A percentile compares a stretch with the other conserved stretches of the same genome.
Conservation (phyloP, 2,888 invertebrate genomes). For the Acrocyrtus sp. region DNA sequence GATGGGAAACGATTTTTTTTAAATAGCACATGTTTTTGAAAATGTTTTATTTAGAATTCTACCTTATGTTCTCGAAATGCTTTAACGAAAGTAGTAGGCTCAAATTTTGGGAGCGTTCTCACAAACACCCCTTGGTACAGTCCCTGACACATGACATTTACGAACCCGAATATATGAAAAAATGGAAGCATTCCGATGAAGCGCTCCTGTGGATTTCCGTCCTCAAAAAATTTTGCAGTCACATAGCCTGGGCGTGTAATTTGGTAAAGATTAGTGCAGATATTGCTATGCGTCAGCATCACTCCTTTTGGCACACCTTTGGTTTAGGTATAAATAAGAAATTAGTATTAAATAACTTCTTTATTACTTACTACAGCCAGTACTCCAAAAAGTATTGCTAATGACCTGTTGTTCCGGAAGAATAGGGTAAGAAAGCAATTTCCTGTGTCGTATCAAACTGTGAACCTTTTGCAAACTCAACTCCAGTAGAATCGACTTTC, state of each 20-base stretch:
- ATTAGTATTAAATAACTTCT: no score
- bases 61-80: slow-evolving; percentile 72
- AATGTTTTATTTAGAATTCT: slow-evolving; percentile 15
- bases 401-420: background rate
- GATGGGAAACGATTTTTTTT: no score
- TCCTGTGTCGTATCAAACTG: background rate
- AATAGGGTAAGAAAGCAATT: background rate
- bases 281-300: slow-evolving; percentile 71
- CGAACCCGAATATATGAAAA: slow-evolving; percentile 83
- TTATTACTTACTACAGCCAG: no score
- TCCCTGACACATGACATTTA: slow-evolving; percentile 74
- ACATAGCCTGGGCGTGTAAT: slow-evolving; percentile 12
- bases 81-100: slow-evolving; percentile 77
- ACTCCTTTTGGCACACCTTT: slow-evolving; percentile 18
- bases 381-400: no score
- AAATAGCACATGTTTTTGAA: no score
- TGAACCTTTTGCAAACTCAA: slow-evolving; percentile 1
- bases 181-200: slow-evolving; percentile 78
- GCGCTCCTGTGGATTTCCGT: slow-evolving; percentile 70
- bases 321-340: no score
- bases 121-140: slow-evolving; percentile 73
- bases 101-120: slow-evolving; percentile 76
- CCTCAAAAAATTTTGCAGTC: background rate
- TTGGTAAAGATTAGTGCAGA: slow-evolving; percentile 69
- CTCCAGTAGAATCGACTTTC: slow-evolving; percentile 51